These are phyloP conservation scores for Gorsachius goisagi DNA, from an alignment of 2,113 vertebrate genomes.

Conservation along the genomic window DNA sequence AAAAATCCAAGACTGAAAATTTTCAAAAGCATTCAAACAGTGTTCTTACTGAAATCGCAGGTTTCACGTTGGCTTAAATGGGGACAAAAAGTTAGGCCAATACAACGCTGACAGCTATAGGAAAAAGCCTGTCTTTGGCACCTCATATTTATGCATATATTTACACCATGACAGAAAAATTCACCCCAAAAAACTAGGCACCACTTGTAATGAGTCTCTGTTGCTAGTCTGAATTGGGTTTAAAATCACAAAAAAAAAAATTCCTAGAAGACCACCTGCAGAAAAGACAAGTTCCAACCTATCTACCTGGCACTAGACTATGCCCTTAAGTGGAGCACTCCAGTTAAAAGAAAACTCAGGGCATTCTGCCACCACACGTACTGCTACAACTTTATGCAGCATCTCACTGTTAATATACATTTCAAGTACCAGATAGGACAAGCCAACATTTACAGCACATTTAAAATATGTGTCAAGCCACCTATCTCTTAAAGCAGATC, in stretches of 20 bases:
- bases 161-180: conserved; percentile 46
- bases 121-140: neutral
- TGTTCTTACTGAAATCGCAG: neutral
- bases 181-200: conserved; percentile 2
- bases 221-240: conserved; percentile 44
- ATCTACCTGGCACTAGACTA: conserved; percentile 68
- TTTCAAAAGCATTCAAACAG: neutral
- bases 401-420: conserved; percentile 37
- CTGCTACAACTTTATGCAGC: conserved; percentile 46
- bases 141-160: conserved; percentile 36
- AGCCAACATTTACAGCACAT: conserved; percentile 15
- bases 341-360: conserved; percentile 54
- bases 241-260: conserved; percentile 18
- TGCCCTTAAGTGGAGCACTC: conserved; percentile 44
- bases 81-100: neutral
- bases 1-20: conserved; percentile 44
- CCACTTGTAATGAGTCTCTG: conserved; percentile 16
- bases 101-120: neutral
- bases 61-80: rapidly evolving
- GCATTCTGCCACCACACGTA: conserved; percentile 30
- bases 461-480: conserved; percentile 32
- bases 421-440: conserved; percentile 37
- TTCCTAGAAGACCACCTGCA: conserved; percentile 67
- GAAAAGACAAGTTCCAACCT: conserved; percentile 66
- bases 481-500: conserved; percentile 17